Base-by-base conservation (phyloP, 2,888 invertebrate species). In the Clepsis dumicolana region DNA sequence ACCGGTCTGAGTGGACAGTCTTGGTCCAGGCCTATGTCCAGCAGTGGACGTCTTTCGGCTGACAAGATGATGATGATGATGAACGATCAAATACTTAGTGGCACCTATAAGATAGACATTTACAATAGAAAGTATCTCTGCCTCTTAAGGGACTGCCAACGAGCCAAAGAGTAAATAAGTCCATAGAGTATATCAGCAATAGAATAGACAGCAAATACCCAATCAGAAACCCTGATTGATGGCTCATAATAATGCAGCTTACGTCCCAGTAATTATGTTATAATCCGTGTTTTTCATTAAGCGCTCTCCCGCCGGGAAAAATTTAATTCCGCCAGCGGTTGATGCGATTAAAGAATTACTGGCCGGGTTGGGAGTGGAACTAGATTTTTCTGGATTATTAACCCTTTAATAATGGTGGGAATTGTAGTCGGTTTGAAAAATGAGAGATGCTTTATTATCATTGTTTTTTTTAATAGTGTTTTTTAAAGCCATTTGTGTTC, bases 281-380 rank as follows among this genome's bases (percentile, higher is more conserved):
- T 71, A 75, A 72, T 73, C 73, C 69, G 61, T 64, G 71, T 72
- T 75, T 74, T 76, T 76, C 70, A 77, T 76, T 73, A 73, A 73
- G 70, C 44, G 29, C 5, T 7, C 32, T 4, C 21, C 53, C 35
- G 65, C 29, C 57, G 69, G 69, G 66, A 71, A 67, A 71, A 67
- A 71, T 71, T 71, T 60, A 67, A 71, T 67, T 64, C 64, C 35
- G 35, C 27, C 38, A 2, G 21, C 24, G 50, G 38, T 32, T 50
- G 59, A 68, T 68, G 29, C 56, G 50, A 64, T 63, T 68, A 68
- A 41, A 38, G 59, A 24, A 25, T 41, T 41, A 41, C 38, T 14
- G 41, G 56, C 14, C n/a, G 35, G 14, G 57, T 1, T 38, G 25
- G 21, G n/a, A 56, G 12, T 16, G 24, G 38, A 41, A 59, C 41